A percentile compares a stretch with the other conserved stretches of the same genome.
These are phyloP conservation scores for Achlya flavicornis DNA, from an alignment of 2,888 invertebrate genomes.

Conservation along the genomic window DNA sequence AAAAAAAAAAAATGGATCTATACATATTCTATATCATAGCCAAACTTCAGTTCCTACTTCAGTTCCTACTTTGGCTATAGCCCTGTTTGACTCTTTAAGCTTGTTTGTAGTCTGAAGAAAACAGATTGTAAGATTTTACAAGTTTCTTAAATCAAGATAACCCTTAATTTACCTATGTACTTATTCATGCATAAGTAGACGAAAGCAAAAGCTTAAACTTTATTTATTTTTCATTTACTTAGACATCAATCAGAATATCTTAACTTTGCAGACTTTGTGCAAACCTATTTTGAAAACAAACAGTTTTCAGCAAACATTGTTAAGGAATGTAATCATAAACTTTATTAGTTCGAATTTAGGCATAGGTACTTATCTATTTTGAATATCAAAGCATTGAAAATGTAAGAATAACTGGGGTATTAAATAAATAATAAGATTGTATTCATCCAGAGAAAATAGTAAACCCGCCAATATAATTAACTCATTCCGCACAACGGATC, in stretches of 20 bases:
- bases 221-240: conserved; percentile 29
- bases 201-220: conserved; percentile 22
- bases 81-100: no score
- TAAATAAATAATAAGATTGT: not conserved
- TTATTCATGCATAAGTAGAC: conserved; percentile 23
- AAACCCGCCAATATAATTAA: conserved; percentile 45
- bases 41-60: no score
- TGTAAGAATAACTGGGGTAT: not conserved
- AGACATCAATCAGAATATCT: conserved; percentile 31
- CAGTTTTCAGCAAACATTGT: conserved; percentile 43
- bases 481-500: conserved; percentile 43
- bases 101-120: no score
- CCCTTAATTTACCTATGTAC: conserved; percentile 24
- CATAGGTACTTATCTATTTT: conserved; percentile 14
- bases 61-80: no score
- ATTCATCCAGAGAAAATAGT: conserved; percentile 18
- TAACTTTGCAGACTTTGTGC: conserved; percentile 38
- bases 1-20: no score
- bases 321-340: conserved; percentile 24
- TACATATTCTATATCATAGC: no score
- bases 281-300: conserved; percentile 28
- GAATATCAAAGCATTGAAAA: conserved; percentile 11
- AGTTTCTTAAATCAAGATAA: not conserved
- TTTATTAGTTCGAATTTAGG: not conserved
- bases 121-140: no score